Percentiles rank a stretch among this genome's conserved stretches.
phyloP scores from a whole-genome alignment of 2,113 vertebrate species.

The Paedocypris sp. region DNA sequence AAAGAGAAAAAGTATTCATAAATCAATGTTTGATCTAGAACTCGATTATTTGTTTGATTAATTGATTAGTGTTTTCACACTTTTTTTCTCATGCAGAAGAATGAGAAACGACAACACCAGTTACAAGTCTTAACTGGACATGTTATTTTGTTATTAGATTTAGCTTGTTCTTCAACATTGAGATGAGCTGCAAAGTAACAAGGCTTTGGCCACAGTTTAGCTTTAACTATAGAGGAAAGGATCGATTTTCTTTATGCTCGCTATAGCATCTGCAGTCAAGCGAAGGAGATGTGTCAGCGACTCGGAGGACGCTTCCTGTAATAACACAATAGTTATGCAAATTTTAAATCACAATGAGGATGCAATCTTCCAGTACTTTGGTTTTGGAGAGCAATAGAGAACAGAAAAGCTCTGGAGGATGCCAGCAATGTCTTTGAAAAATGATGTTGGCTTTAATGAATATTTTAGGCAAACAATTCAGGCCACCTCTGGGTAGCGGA shows the following conservation, averaged over 20 bases:
- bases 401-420: slow-evolving; percentile 11
- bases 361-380: slow-evolving; percentile 4
- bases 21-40: too few relatives aligned
- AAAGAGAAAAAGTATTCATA: too few relatives aligned
- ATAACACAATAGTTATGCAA: slow-evolving; percentile 42
- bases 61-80: too few relatives aligned
- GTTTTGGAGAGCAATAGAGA: slow-evolving; percentile 24
- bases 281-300: slow-evolving; percentile 38
- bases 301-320: slow-evolving; percentile 31
- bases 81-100: too few relatives aligned
- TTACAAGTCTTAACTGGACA: too few relatives aligned
- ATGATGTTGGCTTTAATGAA: slow-evolving; percentile 32
- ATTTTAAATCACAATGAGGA: slow-evolving; percentile 35
- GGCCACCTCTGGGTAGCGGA: not conserved
- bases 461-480: slow-evolving; percentile 26
- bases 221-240: too few relatives aligned
- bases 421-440: slow-evolving; percentile 22
- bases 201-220: too few relatives aligned
- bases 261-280: slow-evolving; percentile 30
- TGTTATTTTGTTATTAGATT: too few relatives aligned
- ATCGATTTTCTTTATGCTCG: slow-evolving; percentile 28
- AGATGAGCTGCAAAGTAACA: too few relatives aligned
- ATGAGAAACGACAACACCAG: too few relatives aligned
- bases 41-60: too few relatives aligned
- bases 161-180: too few relatives aligned